These are phyloP conservation scores for Hemibagrus guttatus DNA, from an alignment of 2,797 vertebrate genomes.

Conservation along the genomic window DNA sequence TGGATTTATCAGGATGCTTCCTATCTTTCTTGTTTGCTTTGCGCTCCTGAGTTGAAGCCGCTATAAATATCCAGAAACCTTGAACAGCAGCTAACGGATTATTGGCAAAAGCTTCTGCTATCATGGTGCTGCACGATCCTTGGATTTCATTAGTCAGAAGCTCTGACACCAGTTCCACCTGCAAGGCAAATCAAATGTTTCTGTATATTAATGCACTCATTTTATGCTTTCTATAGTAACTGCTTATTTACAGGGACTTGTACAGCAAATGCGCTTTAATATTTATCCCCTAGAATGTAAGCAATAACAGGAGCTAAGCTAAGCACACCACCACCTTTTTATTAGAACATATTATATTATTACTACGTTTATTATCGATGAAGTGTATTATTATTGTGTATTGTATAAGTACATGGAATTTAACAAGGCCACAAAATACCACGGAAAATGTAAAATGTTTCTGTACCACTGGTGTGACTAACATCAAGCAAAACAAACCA, in stretches of 20 bases:
- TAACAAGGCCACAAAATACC: neutral
- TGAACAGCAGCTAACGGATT: neutral
- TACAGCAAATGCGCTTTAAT: too few relatives aligned
- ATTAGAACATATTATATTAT: too few relatives aligned
- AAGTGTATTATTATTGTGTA: neutral
- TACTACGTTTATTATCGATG: too few relatives aligned
- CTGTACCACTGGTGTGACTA: neutral
- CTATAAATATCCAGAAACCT: slow-evolving; percentile 6
- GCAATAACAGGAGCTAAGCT: neutral
- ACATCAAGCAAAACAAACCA: neutral
- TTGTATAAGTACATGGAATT: neutral
- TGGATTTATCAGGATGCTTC: neutral
- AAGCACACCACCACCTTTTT: too few relatives aligned
- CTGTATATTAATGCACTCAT: neutral
- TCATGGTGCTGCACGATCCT: neutral
- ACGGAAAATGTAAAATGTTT: neutral
- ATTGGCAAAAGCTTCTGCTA: neutral
- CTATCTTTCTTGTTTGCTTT: neutral
- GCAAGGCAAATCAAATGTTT: neutral
- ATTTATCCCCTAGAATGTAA: neutral
- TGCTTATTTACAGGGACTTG: neutral
- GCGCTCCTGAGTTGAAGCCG: neutral
- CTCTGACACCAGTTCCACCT: neutral
- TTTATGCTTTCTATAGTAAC: neutral
- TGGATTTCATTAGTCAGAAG: neutral